Evolutionary conservation across 2,888 invertebrate species (phyloP), one percentile per base, ranked within the genome.

Genomic region (Yponomeuta sedellus): DNA sequence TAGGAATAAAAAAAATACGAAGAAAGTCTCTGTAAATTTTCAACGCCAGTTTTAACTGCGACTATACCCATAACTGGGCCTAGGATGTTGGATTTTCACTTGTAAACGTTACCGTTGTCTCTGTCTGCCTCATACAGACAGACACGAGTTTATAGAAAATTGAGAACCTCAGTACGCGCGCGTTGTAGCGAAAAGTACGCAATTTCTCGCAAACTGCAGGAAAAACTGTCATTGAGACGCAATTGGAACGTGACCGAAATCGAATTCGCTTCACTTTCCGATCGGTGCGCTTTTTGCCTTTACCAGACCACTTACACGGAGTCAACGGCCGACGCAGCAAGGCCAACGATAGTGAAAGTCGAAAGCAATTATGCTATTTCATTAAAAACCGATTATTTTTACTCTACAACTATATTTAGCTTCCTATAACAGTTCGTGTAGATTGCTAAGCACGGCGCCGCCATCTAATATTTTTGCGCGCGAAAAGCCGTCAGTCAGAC

Each of bases 311-410:
- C 44, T 52, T 52, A 52, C 61, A n/a, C 64, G 25, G 62, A 39
- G 67, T 81, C 83, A 83, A 83, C 74, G 83, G 74, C 81, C 83
- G 68, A 62, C 65, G 66, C 68, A 67, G 77, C 82, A 80, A 83
- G 83, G 81, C 80, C 78, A 70, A 69, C 73, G 74, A 70, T 71
- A 77, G 86, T 77, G 88, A 88, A 88, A 88, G 86, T 85, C 74
- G 86, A 87, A 83, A 87, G 87, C 75, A 75, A 71, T 72, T 71
- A 58, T n/a, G 16, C 44, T 16, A 8, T 16, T 52, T 52, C 16
- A 16, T 52, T 52, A 52, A 16, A 12, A 52, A 52, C 44, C 16
- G 44, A 52, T 52, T 12, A 52, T 52, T 52, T 52, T 52, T 16
- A 52, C 44, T 52, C 16, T 34, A 34, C 34, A 8, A 34, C 34